phyloP scores from a whole-genome alignment of 2,797 vertebrate genomes.

The Sciurus carolinensis region DNA sequence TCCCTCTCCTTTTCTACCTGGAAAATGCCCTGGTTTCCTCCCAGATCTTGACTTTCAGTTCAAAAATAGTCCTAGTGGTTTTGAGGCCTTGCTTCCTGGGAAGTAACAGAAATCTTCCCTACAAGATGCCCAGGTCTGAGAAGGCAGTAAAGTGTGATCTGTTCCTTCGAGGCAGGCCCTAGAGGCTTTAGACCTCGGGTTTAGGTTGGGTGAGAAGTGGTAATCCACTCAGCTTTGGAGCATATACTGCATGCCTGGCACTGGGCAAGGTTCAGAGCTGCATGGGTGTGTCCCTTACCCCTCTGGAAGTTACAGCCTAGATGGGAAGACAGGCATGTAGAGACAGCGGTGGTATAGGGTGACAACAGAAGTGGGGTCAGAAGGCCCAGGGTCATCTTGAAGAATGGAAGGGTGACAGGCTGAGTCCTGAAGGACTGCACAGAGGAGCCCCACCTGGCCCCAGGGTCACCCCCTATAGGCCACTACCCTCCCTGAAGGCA shows the following conservation, averaged over 20 bases:
- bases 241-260: background rate
- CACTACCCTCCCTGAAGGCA: background rate
- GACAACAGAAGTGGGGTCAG: background rate
- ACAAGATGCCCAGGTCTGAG: background rate
- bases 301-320: background rate
- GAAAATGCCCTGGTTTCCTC: background rate
- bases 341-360: background rate
- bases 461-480: background rate
- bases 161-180: background rate
- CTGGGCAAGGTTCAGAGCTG: background rate
- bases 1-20: background rate
- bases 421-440: background rate
- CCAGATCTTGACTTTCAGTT: slow-evolving; percentile 5
- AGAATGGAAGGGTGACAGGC: background rate
- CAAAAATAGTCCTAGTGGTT: background rate
- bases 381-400: background rate
- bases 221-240: background rate
- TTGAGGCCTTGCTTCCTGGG: background rate
- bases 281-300: background rate
- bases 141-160: background rate
- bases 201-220: background rate
- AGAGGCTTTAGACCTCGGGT: slow-evolving; percentile 31
- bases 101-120: background rate
- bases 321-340: background rate
- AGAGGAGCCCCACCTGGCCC: background rate